These are phyloP conservation scores for Neoseiulus cucumeris DNA, from an alignment of 1,140 invertebrate species.

Conservation along the genomic window DNA sequence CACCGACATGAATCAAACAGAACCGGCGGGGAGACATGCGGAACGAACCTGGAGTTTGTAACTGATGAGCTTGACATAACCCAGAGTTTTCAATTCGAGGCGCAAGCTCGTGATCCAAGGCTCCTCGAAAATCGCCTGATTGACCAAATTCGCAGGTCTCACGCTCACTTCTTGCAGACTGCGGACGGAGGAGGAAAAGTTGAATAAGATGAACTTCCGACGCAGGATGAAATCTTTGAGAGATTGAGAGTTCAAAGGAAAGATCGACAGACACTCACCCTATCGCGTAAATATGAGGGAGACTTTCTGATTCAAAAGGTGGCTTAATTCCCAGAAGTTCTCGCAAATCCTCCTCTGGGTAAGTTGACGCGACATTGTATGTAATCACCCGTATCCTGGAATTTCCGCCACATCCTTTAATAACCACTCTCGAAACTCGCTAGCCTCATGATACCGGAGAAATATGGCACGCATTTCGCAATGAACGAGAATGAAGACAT, in stretches of 20 bases:
- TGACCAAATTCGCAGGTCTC: slow-evolving; percentile 57
- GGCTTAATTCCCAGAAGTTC: slow-evolving; percentile 42
- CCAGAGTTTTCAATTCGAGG: slow-evolving; percentile 41
- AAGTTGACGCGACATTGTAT: slow-evolving; percentile 59
- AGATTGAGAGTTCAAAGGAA: no score
- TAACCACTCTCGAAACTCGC: no score
- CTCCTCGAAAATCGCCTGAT: slow-evolving; percentile 58
- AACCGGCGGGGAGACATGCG: neutral
- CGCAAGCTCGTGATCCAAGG: slow-evolving; percentile 53
- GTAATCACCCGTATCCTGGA: slow-evolving; percentile 32
- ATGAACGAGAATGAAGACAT: no score
- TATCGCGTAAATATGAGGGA: slow-evolving; percentile 61
- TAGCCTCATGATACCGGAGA: no score
- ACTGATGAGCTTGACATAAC: slow-evolving; percentile 54
- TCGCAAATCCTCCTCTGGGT: slow-evolving; percentile 39
- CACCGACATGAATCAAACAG: slow-evolving; percentile 12
- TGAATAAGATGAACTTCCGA: slow-evolving; percentile 9
- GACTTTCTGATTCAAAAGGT: slow-evolving; percentile 28
- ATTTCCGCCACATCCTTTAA: no score
- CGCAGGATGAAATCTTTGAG: no score
- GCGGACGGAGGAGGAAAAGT: slow-evolving; percentile 18
- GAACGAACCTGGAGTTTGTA: neutral
- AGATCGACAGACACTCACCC: slow-evolving; percentile 34
- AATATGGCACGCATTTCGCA: no score
- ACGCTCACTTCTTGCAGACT: slow-evolving; percentile 77